These are phyloP conservation scores for Notamacropus eugenii DNA, from an alignment of 2,797 vertebrate genomes.

Conservation along the genomic window DNA sequence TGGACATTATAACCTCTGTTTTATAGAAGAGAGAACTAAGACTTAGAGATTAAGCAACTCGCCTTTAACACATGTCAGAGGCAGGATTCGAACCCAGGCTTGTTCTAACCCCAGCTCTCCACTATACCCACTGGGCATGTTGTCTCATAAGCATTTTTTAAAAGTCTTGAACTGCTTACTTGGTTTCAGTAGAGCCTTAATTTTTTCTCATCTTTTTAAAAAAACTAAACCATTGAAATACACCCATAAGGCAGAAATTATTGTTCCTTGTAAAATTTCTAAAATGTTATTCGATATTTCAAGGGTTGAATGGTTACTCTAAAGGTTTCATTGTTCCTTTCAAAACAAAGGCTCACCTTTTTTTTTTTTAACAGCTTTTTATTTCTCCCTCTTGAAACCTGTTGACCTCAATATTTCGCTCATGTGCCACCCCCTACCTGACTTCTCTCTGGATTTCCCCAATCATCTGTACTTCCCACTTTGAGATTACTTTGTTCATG, in stretches of 20 bases:
- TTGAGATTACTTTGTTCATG: background rate
- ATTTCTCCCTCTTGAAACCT: background rate
- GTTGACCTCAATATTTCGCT: background rate
- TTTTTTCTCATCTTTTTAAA: slow-evolving; percentile 33
- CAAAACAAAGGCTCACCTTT: background rate
- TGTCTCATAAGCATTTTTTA: background rate
- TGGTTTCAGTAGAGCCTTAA: slow-evolving; percentile 17
- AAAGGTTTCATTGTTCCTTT: background rate
- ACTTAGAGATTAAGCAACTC: background rate
- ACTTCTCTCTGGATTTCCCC: background rate
- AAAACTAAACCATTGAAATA: slow-evolving; percentile 24
- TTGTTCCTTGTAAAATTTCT: background rate
- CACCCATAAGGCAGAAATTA: background rate
- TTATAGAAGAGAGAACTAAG: background rate
- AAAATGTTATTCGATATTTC: background rate
- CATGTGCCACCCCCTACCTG: background rate
- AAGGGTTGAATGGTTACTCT: background rate
- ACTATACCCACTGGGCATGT: background rate
- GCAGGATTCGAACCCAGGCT: background rate
- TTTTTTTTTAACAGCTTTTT: background rate
- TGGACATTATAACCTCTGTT: background rate
- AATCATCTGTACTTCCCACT: background rate
- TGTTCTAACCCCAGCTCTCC: background rate
- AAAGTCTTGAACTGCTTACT: background rate
- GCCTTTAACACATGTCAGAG: background rate